phyloP scores from a whole-genome alignment of 2,888 invertebrate species.

The Watsonalla cultraria region DNA sequence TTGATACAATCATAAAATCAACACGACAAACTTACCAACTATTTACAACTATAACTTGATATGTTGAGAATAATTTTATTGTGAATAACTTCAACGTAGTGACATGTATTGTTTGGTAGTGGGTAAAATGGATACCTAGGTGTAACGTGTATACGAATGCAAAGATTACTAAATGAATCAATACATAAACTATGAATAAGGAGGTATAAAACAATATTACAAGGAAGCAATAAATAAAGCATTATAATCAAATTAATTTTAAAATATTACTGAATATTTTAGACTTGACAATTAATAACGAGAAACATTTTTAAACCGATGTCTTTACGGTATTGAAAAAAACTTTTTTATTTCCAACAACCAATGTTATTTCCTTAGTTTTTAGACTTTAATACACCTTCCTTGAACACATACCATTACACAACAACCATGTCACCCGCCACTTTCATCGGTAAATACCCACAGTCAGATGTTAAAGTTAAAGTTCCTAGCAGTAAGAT shows the following conservation, averaged over 20 bases:
- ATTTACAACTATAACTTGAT: constrained; percentile 1
- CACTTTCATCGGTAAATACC: background rate
- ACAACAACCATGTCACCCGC: background rate
- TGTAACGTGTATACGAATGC: no score
- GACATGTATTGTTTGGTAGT: background rate
- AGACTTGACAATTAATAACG: background rate
- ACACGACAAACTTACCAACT: constrained; percentile 1
- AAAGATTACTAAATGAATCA: no score
- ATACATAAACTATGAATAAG: no score
- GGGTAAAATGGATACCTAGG: no score
- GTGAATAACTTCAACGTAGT: background rate
- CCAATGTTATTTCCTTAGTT: no score
- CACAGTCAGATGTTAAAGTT: background rate
- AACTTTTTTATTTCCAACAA: background rate
- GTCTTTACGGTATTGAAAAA: background rate
- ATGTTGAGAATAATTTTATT: constrained; percentile 3
- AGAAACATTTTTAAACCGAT: background rate
- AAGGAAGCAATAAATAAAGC: background rate
- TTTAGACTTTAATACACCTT: background rate
- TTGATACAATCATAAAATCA: background rate
- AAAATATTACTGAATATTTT: background rate
- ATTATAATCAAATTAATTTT: background rate
- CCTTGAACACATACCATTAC: background rate
- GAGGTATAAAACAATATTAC: no score
- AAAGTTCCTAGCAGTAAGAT: background rate